Evolutionary conservation across 1,140 invertebrate species (phyloP), one percentile per base, ranked within the genome.

Genomic region (Ooceraea biroi): DNA sequence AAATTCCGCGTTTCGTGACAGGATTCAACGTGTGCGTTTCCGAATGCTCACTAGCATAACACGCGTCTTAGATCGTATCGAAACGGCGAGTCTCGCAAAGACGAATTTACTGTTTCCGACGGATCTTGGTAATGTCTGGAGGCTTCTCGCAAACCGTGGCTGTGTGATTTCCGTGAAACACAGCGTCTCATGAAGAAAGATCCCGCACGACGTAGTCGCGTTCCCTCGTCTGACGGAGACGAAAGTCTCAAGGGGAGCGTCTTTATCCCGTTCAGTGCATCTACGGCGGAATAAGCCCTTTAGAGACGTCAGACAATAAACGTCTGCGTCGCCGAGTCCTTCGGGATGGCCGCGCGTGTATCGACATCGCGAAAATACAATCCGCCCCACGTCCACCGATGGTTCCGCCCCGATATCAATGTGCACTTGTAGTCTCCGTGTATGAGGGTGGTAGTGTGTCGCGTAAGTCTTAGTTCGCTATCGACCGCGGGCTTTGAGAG

Each of bases 281-380:
- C 36, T 46, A 19, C 46, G 41, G 17, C 76, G 76, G 36, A 69
- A 69, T 80, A 69, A 80, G 76, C 65, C 25, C 52, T 80, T 80
- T 80, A 68, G 65, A 46, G 69, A 46, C 52, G 76, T 44, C 65
- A 57, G 65, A 80, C 76, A 80, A 80, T 80, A 44, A 80, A 69
- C 63, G 65, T 57, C 30, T 12, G 19, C 61, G 19, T 46, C 52
- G 17, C 50, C 65, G 44, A 27, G 50, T 82, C 19, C 14, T 74
- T n/a, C 44, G 57, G 74, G 55, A 74, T 74, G 55, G 44, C 52
- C 78, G 44, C 36, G 36, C 36, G 27, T 74, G 57, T 82, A 72
- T 72, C 77, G 77, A 82, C 55, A 72, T 82, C 25, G 50, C 36
- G 36, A 80, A 80, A 80, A 57, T 46, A 71, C 76, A 71, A 80